Conservation (phyloP, 2,113 vertebrate species). For the Myanophis thanlyinensis region DNA sequence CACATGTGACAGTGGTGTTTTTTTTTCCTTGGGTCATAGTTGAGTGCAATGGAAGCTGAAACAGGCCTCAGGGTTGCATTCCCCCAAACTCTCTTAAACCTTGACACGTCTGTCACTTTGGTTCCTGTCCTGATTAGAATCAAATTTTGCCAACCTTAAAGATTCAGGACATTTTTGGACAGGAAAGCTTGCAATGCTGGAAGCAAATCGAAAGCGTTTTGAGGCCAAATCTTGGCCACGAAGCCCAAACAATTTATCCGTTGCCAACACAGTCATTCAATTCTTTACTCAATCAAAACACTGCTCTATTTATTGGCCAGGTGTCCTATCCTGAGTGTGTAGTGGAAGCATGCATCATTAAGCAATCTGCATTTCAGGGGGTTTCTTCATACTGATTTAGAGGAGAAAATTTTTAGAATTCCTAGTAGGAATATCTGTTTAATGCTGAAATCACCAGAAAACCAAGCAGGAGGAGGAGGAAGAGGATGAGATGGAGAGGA, state of each 20-base stretch:
- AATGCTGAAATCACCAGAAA: background rate
- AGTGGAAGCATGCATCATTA: background rate
- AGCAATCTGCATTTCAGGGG: background rate
- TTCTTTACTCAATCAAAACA: background rate
- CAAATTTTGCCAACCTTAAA: background rate
- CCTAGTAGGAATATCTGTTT: background rate
- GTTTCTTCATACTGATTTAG: background rate
- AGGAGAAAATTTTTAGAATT: background rate
- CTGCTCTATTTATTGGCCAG: background rate
- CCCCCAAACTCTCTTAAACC: background rate
- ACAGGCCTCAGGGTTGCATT: background rate
- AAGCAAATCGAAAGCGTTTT: background rate
- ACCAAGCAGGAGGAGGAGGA: background rate
- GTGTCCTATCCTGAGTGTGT: background rate
- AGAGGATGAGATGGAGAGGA: background rate
- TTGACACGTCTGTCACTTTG: background rate
- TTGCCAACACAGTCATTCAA: background rate
- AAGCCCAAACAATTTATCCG: background rate
- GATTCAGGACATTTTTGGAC: background rate
- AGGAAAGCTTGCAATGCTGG: background rate
- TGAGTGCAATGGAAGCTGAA: background rate
- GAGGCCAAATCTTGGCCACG: background rate
- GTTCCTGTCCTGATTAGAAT: background rate
- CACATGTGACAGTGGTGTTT: background rate
- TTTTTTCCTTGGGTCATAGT: background rate